Base-by-base conservation (phyloP, 2,888 invertebrate genomes). In the Pristionchus maxplancki region DNA sequence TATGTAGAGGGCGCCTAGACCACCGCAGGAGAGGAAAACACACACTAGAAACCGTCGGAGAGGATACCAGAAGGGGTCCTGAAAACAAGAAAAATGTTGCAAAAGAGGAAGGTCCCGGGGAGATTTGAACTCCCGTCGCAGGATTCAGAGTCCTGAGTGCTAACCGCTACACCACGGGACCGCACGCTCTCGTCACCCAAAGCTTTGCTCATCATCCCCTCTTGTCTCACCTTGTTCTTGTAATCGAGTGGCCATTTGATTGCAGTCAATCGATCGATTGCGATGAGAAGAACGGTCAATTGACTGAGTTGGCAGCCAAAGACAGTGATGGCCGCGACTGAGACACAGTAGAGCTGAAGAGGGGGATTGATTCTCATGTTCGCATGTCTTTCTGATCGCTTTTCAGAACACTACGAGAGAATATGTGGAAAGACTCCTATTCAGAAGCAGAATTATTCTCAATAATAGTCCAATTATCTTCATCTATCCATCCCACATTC, bases 101-200 rank as follows among this genome's bases (percentile, higher is more conserved):
- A 86, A 89, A 89, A 89, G 50, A 20, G 50, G 89, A 89, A 89
- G 89, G 89, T 87, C 89, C 89, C 89, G 89, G 89, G 89, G 90
- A 90, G 90, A 90, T 90, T 90, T 88, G 90, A 90, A 90, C 90
- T 90, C 90, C 88, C 83, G 89, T 90, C 90, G 90, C 90, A 89
- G 90, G 90, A 90, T 90, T 90, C 89, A 90, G 90, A 90, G 90
- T 90, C 90, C 90, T 89, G 88, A 89, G 90, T 90, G 90, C 90
- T 90, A 90, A 90, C 89, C 90, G 88, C 89, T 90, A 90, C 90
- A 90, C 90, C 90, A 90, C 88, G 89, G 88, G 84, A 89, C 88
- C 88, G 53, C 88, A 48, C 78, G 71, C n/a, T 48, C 28, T 0
- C 5, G 6, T 5, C 28, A 13, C 13, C 48, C 44, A 3, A 13